Evolutionary conservation across 2,113 vertebrate genomes (phyloP).

Genomic region (Epinephelus fuscoguttatus): DNA sequence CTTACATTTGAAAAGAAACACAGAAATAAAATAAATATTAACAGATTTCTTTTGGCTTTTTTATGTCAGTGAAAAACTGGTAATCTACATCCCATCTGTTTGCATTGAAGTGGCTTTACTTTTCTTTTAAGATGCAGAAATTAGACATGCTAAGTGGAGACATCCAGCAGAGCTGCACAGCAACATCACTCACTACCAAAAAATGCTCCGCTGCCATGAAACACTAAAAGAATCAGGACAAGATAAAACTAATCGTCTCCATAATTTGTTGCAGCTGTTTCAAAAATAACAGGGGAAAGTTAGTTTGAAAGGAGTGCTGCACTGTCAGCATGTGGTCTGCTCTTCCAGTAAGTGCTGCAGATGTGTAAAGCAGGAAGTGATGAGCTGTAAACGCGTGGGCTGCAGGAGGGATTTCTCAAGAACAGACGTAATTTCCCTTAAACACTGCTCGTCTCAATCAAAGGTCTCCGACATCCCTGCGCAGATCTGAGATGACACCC

Average conservation of each 20-base stretch:
- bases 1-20: neutral
- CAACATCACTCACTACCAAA: neutral
- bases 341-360: conserved; percentile 50
- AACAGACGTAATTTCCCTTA: neutral
- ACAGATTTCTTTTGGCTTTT: neutral
- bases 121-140: neutral
- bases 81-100: neutral
- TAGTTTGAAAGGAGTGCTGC: neutral
- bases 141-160: neutral
- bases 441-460: neutral
- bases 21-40: neutral
- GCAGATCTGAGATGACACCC: neutral
- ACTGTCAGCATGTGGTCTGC: conserved; percentile 22
- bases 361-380: conserved; percentile 44
- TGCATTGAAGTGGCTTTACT: neutral
- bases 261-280: neutral
- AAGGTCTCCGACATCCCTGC: neutral
- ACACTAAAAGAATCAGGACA: neutral
- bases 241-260: neutral
- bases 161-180: neutral
- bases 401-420: conserved; percentile 29
- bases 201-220: neutral
- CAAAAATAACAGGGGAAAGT: neutral
- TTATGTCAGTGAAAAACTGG: neutral
- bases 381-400: conserved; percentile 39